Base-by-base conservation (phyloP, 2,113 vertebrate genomes). In the Lepisosteus oculatus region DNA sequence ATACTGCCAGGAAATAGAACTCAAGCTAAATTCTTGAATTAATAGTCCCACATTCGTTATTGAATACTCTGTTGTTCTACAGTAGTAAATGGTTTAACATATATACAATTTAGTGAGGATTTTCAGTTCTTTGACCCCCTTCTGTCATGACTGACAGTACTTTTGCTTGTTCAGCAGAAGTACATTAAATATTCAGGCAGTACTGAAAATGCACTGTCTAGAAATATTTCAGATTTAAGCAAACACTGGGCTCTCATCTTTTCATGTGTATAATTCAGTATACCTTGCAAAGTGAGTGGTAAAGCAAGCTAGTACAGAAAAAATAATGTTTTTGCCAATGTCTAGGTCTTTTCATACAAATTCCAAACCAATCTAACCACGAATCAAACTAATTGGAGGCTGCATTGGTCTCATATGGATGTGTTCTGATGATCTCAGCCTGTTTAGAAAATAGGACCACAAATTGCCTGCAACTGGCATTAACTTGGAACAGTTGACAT, bases 111-210 rank as follows among this genome's bases (percentile, higher is more conserved):
- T 4, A 4, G 56, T 4, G n/a, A 59, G 56, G 11, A 4, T 59
- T n/a, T 12, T n/a, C n/a, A 4, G 56, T 12, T 3, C 56, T 4
- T 8, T 59, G 12, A 4, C n/a, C 56, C 11, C 56, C 47, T 51
- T 51, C 47, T 51, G 47, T 51, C 47, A 51, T 51, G 47, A 9
- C 47, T 51, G 56, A 59, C 3, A n/a, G 11, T 4, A 4, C 11
- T 59, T 59, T n/a, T 59, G 56, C 56, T 59, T 59, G 56, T 59
- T 59, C 56, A 59, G 56, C 56, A 59, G n/a, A 17, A 41, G 17
- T 55, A 68, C 55, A 29, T 29, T 8, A 55, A 68, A 68, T 55
- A 55, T 55, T 3, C 9, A 14, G 66, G 8, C 29, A 29, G 47
- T 15, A 68, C 44, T 68, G 17, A 17, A 15, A 68, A 67, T n/a